Evolutionary conservation across 1,140 invertebrate genomes (phyloP).

Genomic region (Zeugodacus cucurbitae): DNA sequence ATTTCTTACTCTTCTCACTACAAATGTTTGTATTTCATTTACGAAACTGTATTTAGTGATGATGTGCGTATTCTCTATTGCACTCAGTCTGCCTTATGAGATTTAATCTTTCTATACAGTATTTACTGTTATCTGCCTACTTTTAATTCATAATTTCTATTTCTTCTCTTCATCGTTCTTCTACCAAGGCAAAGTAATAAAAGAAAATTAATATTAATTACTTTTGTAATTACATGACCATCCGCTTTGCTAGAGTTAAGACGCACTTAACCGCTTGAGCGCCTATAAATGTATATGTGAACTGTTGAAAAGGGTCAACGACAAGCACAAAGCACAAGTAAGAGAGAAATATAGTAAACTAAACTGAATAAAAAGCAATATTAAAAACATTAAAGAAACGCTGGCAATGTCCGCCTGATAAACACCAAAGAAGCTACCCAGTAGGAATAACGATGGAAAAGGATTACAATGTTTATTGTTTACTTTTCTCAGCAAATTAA

Average conservation of each 20-base stretch:
- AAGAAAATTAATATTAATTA: conserved; percentile 13
- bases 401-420: background rate
- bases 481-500: too few species aligned
- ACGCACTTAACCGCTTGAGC: background rate
- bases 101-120: too few species aligned
- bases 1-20: too few species aligned
- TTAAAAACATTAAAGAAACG: background rate
- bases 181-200: background rate
- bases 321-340: background rate
- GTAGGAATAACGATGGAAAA: background rate
- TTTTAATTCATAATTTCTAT: background rate
- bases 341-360: background rate
- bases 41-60: too few species aligned
- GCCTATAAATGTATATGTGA: background rate
- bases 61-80: too few species aligned
- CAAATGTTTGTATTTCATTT: too few species aligned
- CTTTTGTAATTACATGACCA: background rate
- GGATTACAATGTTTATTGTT: too few species aligned
- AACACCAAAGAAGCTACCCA: background rate
- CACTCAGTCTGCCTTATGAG: too few species aligned
- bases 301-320: background rate
- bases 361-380: too few species aligned
- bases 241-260: background rate
- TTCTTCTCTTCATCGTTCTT: background rate
- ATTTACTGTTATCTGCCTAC: too few species aligned